Base-by-base conservation (phyloP, 2,888 invertebrate species). In the Oasisia sp. region DNA sequence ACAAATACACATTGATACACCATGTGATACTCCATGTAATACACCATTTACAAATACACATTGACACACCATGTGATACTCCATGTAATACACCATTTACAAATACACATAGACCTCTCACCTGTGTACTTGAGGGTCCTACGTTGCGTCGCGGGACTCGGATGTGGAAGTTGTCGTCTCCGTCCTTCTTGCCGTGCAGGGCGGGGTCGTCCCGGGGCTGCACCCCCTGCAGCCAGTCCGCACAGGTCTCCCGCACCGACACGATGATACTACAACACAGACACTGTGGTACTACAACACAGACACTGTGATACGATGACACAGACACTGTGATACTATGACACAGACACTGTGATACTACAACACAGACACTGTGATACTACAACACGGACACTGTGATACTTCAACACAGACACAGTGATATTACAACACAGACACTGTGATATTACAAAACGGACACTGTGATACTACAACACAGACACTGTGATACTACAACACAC, bases 231-330 rank as follows among this genome's bases (percentile, higher is more conserved):
- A 98, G 98, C 98, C 99, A 99, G 97, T 99, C 99, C 0, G 99
- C 99, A 96, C 99, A 99, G 0, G 99, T 99, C 97, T 99, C 99
- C 27, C 99, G 97, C 7, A 99, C 99, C 0, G 99, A 99, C 96
- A 98, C 98, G 94, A 99, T 98, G 94, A 99, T 99, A 96, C 99
- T 99, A 95, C 14, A 96, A 93, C 92, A 91, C 91, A 90, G 12
- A 91, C 45, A 38, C 19, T 91, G 12, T 32, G 27, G 32, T 32
- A 92, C 89, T 89, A 89, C 38, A 89, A 89, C 50, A 38, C n/a
- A 89, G 32, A 38, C 19, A 38, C 0, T 1, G 27, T 38, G 32
- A 92, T 74, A 74, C 74, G 0, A 74, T 27, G 27, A 74, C 74
- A 74, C 74, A 74, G 74, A 27, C 74, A 74, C n/a, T 1, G 27